Conservation (phyloP, 2,888 invertebrate species). For the Schizaphis graminum region DNA sequence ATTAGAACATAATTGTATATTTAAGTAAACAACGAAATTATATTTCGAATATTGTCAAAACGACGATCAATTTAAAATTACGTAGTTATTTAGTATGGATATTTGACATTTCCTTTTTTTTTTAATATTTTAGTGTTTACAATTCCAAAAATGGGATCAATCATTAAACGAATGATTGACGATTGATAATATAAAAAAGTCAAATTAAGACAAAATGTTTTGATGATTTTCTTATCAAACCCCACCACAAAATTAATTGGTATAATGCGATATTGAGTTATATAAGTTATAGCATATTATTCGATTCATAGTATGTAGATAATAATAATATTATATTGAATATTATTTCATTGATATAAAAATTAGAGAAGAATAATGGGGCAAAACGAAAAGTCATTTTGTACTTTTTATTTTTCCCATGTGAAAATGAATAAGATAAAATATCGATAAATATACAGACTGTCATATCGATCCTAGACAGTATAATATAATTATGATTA, state of each 20-base stretch:
- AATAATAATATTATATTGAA: not conserved
- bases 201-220: not conserved
- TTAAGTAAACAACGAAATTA: not conserved
- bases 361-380: not conserved
- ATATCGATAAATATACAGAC: not conserved
- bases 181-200: not conserved
- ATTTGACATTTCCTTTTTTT: not conserved
- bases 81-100: not conserved
- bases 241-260: not conserved
- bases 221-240: not conserved
- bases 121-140: not conserved
- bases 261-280: not conserved
- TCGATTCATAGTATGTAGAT: not conserved
- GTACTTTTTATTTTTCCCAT: not conserved
- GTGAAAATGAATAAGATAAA: not conserved
- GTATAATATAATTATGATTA: not conserved
- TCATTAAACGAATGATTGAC: not conserved
- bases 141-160: not conserved
- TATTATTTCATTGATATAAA: not conserved
- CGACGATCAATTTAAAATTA: not conserved
- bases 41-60: not conserved
- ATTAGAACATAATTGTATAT: not conserved
- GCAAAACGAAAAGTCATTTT: conserved; percentile 10
- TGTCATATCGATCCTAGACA: not conserved
- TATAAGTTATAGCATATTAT: not conserved